Evolutionary conservation across 2,113 vertebrate species (phyloP).

Genomic region (Passer montanus): DNA sequence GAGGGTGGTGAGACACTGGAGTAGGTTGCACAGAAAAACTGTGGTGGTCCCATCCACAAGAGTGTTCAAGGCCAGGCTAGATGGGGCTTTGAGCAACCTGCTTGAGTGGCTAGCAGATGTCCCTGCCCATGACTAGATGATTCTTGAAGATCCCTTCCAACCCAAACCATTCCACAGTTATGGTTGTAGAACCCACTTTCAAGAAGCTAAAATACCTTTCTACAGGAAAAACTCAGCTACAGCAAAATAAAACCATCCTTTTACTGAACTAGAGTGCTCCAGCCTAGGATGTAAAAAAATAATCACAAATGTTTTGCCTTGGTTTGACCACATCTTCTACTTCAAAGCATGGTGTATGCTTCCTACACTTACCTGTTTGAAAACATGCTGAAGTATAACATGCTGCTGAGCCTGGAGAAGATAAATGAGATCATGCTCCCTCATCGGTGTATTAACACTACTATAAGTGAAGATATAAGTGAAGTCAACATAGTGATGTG

Average conservation of each 20-base stretch:
- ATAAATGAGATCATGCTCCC: background rate
- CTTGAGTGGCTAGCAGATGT: background rate
- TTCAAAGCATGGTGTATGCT: background rate
- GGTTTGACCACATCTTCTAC: background rate
- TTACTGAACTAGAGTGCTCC: background rate
- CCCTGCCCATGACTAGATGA: too few relatives aligned
- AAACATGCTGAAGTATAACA: background rate
- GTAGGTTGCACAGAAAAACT: background rate
- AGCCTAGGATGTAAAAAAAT: background rate
- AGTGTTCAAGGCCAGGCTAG: background rate
- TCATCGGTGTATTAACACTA: background rate
- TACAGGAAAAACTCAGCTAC: background rate
- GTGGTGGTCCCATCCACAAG: background rate
- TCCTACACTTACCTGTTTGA: background rate
- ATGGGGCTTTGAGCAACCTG: background rate
- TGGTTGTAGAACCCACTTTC: background rate
- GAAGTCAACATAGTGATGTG: rapidly evolving
- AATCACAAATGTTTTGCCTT: background rate
- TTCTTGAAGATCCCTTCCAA: background rate
- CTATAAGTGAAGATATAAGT: rapidly evolving
- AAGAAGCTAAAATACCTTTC: background rate
- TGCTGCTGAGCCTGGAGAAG: background rate
- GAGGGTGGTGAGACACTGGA: background rate
- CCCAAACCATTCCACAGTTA: background rate
- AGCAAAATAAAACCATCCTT: background rate